Conservation (phyloP, 2,888 invertebrate genomes). For the Exocentrus adspersus region DNA sequence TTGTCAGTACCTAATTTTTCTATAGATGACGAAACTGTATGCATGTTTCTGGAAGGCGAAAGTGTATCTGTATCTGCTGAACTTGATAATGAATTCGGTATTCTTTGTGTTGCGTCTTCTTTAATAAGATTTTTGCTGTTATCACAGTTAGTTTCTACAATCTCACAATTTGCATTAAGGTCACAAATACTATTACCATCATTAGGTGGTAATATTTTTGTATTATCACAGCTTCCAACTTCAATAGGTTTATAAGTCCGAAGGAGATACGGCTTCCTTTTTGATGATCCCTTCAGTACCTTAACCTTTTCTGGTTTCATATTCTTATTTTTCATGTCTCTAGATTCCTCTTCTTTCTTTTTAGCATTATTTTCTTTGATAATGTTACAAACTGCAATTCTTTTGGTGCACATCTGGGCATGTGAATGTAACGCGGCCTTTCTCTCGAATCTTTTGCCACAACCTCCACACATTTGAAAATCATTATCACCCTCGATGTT, state of each 20-base stretch:
- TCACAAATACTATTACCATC: slow-evolving; percentile 34
- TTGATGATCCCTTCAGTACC: slow-evolving; percentile 42
- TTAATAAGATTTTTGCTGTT: slow-evolving; percentile 7
- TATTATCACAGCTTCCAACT: slow-evolving; percentile 21
- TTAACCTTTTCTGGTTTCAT: slow-evolving; percentile 26
- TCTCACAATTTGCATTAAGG: slow-evolving; percentile 29
- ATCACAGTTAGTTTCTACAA: slow-evolving; percentile 25
- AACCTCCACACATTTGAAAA: slow-evolving; percentile 73
- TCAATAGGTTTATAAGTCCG: slow-evolving; percentile 37
- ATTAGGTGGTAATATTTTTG: slow-evolving; percentile 33
- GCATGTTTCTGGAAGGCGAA: not conserved
- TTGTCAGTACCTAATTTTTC: slow-evolving; percentile 30
- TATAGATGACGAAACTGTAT: slow-evolving; percentile 1
- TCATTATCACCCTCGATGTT: slow-evolving; percentile 73
- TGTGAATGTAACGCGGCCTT: slow-evolving; percentile 79
- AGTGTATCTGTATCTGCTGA: not conserved
- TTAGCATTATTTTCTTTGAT: slow-evolving; percentile 52
- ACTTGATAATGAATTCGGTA: not conserved
- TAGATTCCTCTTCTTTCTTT: slow-evolving; percentile 43
- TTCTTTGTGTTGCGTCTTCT: not conserved
- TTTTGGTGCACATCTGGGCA: slow-evolving; percentile 73
- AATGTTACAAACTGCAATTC: slow-evolving; percentile 64
- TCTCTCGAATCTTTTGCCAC: slow-evolving; percentile 77
- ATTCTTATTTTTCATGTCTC: slow-evolving; percentile 33
- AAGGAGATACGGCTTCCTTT: slow-evolving; percentile 44